Evolutionary conservation across 2,888 invertebrate species (phyloP).

Genomic region (Cerastoderma edule): DNA sequence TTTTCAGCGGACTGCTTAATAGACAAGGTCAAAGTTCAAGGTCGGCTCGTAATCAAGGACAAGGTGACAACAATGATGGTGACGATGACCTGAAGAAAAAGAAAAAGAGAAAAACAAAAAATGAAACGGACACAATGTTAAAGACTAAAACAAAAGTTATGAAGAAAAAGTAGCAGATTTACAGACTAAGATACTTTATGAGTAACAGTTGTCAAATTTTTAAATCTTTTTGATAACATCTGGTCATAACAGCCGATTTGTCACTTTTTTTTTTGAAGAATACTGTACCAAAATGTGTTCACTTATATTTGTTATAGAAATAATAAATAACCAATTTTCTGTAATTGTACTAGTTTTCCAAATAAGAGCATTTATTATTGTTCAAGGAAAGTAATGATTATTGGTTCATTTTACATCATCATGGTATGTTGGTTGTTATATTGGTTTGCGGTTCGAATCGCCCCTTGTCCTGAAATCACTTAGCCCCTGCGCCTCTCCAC

Average conservation of each 20-base stretch:
- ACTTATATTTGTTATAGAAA: background rate
- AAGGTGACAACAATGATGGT: conserved; percentile 43
- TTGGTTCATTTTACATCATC: no score
- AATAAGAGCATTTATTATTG: no score
- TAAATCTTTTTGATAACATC: background rate
- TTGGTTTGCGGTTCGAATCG: no score
- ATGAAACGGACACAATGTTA: conserved; percentile 31
- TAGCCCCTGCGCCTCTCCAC: no score
- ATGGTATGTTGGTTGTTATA: no score
- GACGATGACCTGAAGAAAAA: conserved; percentile 52
- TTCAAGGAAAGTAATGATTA: no score
- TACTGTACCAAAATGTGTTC: background rate
- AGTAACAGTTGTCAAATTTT: background rate
- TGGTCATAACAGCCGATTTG: background rate
- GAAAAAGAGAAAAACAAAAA: conserved; percentile 47
- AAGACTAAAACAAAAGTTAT: conserved; percentile 30
- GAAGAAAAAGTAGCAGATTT: background rate
- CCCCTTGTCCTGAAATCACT: no score
- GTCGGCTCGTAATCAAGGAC: conserved; percentile 27
- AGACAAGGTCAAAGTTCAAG: conserved; percentile 39
- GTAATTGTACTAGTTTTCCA: no score
- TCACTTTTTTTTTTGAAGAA: background rate
- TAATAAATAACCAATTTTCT: no score
- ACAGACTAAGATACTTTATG: background rate
- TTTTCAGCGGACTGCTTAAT: background rate